Conservation (phyloP, 2,113 vertebrate genomes). For the Phalacrocorax aristotelis region DNA sequence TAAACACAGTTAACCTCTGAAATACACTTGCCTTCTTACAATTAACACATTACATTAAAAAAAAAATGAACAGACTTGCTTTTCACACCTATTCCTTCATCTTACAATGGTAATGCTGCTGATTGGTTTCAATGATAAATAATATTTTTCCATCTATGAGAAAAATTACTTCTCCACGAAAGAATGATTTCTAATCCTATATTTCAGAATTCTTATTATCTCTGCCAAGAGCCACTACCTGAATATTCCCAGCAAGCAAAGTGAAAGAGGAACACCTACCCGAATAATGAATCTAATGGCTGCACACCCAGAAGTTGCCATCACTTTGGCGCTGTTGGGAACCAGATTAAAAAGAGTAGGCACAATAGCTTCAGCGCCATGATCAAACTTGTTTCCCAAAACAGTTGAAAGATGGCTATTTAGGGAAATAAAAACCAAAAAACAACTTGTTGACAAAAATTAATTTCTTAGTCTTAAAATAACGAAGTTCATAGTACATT, state of each 20-base stretch:
- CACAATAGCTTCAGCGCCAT: conserved; percentile 95
- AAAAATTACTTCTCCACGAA: neutral
- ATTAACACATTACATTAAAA: neutral
- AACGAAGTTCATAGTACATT: neutral
- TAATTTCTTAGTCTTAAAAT: neutral
- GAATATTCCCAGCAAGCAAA: neutral
- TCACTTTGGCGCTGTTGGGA: conserved; percentile 96
- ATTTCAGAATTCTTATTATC: neutral
- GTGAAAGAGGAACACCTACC: conserved; percentile 69
- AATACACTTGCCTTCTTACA: neutral
- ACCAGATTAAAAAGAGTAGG: conserved; percentile 97
- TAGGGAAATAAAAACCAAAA: neutral
- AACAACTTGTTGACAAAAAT: neutral
- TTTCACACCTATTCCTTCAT: neutral
- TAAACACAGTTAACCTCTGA: neutral
- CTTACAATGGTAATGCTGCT: neutral
- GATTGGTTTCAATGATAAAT: neutral
- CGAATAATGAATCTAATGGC: conserved; percentile 96
- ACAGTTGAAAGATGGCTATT: conserved; percentile 89
- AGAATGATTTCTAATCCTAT: neutral
- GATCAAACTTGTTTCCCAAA: conserved; percentile 95
- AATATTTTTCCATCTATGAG: neutral
- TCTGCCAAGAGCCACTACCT: neutral
- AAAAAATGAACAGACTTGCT: neutral
- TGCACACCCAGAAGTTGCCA: conserved; percentile 92